phyloP scores from a whole-genome alignment of 2,113 vertebrate genomes.

The Odontesthes bonariensis region DNA sequence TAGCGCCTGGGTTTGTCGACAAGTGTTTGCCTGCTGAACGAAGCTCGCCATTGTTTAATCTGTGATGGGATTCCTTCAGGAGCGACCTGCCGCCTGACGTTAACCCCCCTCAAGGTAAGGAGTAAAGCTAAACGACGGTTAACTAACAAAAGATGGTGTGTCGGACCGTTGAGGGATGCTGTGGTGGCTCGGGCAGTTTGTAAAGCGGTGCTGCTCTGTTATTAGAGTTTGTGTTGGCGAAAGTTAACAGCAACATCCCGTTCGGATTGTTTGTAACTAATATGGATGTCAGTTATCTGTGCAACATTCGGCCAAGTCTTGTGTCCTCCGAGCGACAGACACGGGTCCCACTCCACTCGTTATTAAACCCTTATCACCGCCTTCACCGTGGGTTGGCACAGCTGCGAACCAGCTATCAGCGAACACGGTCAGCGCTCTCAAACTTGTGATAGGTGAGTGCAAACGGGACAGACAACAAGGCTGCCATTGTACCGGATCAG shows the following conservation, averaged over 20 bases:
- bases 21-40: slow-evolving; percentile 38
- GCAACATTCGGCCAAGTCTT: slow-evolving; percentile 23
- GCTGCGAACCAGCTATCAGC: slow-evolving; percentile 22
- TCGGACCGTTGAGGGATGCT: background rate
- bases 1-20: slow-evolving; percentile 3
- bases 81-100: slow-evolving; percentile 51
- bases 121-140: slow-evolving; percentile 24
- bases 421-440: slow-evolving; percentile 56
- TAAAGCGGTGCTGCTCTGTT: background rate
- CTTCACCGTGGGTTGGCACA: slow-evolving; percentile 44
- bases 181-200: background rate
- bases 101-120: slow-evolving; percentile 64
- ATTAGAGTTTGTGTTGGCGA: slow-evolving; percentile 39
- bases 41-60: slow-evolving; percentile 40
- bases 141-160: slow-evolving; percentile 27
- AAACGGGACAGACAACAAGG: slow-evolving; percentile 85
- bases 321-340: slow-evolving; percentile 21
- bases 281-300: slow-evolving; percentile 30
- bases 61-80: slow-evolving; percentile 60
- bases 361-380: background rate
- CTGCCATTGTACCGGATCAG: slow-evolving; percentile 85
- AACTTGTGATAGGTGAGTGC: slow-evolving; percentile 76
- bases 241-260: slow-evolving; percentile 51
- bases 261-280: slow-evolving; percentile 12
- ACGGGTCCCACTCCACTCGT: background rate